Percentiles rank a stretch among this genome's conserved stretches.
Evolutionary conservation across 2,888 invertebrate species (phyloP).

Genomic region (Sminthurinus aureus): DNA sequence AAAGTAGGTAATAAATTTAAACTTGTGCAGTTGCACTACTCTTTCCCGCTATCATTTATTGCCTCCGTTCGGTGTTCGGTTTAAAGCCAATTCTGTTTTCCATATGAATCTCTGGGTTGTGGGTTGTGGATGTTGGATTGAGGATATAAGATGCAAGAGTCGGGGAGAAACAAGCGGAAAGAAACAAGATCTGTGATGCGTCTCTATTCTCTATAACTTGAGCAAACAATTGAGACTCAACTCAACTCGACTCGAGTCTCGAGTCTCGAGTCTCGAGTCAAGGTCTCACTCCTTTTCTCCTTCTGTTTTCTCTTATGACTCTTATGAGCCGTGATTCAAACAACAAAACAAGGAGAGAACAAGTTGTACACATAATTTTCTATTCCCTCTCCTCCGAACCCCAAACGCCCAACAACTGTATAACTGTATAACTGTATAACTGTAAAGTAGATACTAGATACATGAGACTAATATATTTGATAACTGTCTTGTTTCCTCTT

Average conservation of each 20-base stretch:
- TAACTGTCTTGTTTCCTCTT: constrained; percentile 1
- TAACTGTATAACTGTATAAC: not conserved
- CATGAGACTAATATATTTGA: constrained; percentile 1
- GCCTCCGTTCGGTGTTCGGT: not conserved
- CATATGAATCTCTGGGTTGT: not conserved
- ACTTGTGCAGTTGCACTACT: not conserved
- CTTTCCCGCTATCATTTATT: not conserved
- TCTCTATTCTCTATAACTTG: not conserved
- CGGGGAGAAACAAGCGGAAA: not conserved
- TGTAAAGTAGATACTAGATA: not conserved
- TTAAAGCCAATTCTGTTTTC: not conserved
- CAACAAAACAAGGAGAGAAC: not conserved
- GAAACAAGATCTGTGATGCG: not conserved
- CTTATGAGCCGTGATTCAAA: not conserved
- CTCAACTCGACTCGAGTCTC: too few relatives aligned
- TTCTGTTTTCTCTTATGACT: not conserved
- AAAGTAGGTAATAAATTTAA: constrained; percentile 6
- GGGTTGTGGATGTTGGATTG: too few relatives aligned
- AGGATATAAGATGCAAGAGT: too few relatives aligned
- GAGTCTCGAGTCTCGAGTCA: too few relatives aligned
- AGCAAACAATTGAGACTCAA: not conserved
- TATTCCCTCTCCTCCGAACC: not conserved
- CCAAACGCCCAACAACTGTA: not conserved
- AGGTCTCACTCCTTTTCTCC: not conserved
- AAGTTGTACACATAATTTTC: not conserved